A percentile compares a stretch with the other conserved stretches of the same genome.
phyloP scores from a whole-genome alignment of 2,888 invertebrate species.

The Scaeva pyrastri region DNA sequence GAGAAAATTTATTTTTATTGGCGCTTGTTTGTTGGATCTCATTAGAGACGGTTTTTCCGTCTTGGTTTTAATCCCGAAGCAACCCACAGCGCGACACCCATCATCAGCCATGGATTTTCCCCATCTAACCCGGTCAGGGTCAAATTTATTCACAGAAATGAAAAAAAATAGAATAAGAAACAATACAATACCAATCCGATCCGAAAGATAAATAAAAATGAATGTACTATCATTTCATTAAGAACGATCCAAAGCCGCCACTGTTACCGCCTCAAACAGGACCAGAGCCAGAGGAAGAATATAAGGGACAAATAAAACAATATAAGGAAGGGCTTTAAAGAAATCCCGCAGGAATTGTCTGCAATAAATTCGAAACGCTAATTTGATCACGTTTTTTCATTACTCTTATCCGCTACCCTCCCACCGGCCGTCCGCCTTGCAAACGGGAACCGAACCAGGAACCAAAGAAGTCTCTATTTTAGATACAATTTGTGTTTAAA shows the following conservation, averaged over 20 bases:
- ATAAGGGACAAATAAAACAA: background rate
- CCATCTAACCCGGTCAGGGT: conserved; percentile 52
- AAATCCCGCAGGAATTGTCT: conserved; percentile 25
- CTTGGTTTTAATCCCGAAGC: background rate
- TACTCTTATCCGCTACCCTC: too few relatives aligned
- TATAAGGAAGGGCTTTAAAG: conserved; percentile 10
- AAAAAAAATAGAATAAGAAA: background rate
- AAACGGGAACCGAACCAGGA: too few relatives aligned
- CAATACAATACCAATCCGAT: conserved; percentile 39
- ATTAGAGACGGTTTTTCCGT: conserved; percentile 25
- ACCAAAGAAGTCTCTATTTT: background rate
- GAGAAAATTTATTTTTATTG: conserved; percentile 64
- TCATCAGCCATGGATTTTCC: conserved; percentile 22
- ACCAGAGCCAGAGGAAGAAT: background rate
- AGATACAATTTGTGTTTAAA: conserved; percentile 52
- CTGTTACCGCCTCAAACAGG: background rate
- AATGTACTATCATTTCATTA: conserved; percentile 71
- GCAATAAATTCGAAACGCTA: conserved; percentile 67
- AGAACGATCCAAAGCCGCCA: background rate
- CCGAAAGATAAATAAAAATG: conserved; percentile 63
- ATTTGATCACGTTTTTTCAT: conserved; percentile 61
- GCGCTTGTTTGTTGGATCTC: conserved; percentile 47
- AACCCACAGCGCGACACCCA: background rate
- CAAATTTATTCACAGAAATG: conserved; percentile 1
- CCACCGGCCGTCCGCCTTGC: background rate